Evolutionary conservation across 2,888 invertebrate species (phyloP), one percentile per base, ranked within the genome.

Genomic region (Amiota minor): DNA sequence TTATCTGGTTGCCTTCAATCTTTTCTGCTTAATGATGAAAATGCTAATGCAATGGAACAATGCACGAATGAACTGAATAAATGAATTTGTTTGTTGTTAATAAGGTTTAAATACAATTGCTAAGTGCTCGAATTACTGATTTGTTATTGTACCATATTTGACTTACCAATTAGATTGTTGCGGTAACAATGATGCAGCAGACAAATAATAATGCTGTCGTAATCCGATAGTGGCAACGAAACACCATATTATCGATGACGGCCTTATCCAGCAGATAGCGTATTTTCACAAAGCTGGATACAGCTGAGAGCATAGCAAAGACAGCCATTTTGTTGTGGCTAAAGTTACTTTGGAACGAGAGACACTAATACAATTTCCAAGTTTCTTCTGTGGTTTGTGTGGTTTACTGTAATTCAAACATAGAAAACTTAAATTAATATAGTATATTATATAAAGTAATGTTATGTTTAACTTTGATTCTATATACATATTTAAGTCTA

Each of bases 271-370:
- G 92, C 81, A 96, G 92, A 92, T 94, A 95, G 89, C 96, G 94
- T 89, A 96, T 95, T 92, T 96, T 96, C 84, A 97, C 93, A 90
- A 96, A 96, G 91, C 96, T 95, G 92, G 96, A 96, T 83, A 97
- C 94, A 82, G 96, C 94, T 87, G 96, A 96, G 81, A 95, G 94
- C 92, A 97, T 92, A 78, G 95, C 95, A 88, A 95, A 93, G 79
- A 96, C 92, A 87, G 95, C 94, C 96, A 96, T 96, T 72, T 79
- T 88, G 77, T 73, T 78, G 74, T 62, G n/a, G 35, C 16, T n/a
- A 49, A 49, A 18, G 18, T 47, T 16, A 47, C 55, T 46, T 49
- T 73, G 53, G 2, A 35, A 6, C 35, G 35, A 3, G 35, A 35
- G 35, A 35, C 35, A 35, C 35, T 35, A 35, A 35, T 35, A 35